Evolutionary conservation across 2,113 vertebrate species (phyloP).

Genomic region (Callospermophilus lateralis): DNA sequence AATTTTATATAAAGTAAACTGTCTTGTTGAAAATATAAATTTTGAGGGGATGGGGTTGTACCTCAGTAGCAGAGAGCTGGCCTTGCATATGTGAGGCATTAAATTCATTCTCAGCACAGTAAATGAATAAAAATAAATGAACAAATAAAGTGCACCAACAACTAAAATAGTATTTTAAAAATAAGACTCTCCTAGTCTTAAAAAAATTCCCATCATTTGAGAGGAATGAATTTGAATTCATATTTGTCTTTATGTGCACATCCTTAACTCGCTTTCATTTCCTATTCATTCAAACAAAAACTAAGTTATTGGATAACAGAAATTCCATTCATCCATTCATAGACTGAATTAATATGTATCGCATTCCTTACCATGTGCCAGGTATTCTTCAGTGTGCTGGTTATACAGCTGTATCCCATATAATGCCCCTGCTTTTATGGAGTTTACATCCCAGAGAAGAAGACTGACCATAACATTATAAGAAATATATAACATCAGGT

Average conservation of each 20-base stretch:
- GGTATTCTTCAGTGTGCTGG: background rate
- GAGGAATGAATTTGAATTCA: slow-evolving; percentile 34
- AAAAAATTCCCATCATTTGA: slow-evolving; percentile 60
- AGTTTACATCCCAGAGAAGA: slow-evolving; percentile 32
- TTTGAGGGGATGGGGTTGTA: no score
- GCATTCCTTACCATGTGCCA: background rate
- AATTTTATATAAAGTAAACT: slow-evolving; percentile 25
- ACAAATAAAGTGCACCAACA: no score
- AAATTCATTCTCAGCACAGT: no score
- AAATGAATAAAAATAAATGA: no score
- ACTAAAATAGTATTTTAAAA: background rate
- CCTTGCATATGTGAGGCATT: no score
- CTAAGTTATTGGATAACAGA: slow-evolving; percentile 31
- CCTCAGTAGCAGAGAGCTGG: no score
- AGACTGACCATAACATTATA: background rate
- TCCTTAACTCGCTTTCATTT: background rate
- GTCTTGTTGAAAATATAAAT: background rate
- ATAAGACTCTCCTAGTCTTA: background rate
- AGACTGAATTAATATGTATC: slow-evolving; percentile 45
- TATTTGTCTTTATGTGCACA: slow-evolving; percentile 34
- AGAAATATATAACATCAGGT: slow-evolving; percentile 16
- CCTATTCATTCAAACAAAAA: background rate
- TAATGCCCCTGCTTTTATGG: slow-evolving; percentile 42
- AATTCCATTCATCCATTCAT: slow-evolving; percentile 15
- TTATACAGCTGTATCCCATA: slow-evolving; percentile 14